Base-by-base conservation (phyloP, 2,113 vertebrate genomes). In the Pituophis catenifer region DNA sequence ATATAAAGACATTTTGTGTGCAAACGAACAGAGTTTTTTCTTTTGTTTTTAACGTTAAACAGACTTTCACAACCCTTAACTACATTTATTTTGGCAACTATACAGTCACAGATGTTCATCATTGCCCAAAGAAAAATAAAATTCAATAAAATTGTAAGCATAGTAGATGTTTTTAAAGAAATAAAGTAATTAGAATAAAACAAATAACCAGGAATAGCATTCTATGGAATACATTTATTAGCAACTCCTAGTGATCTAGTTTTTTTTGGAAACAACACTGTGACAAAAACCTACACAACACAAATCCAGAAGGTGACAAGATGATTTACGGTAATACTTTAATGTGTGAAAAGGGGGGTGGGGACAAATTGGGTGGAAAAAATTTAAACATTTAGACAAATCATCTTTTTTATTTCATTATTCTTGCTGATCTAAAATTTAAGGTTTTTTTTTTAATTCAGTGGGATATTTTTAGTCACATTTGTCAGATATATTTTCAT, bases 41-140 rank as follows among this genome's bases (percentile, higher is more conserved):
- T 75, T 75, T 75, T 75, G 62, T 38, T 19, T 19, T 38, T 8
- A 75, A 75, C 3, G 2, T 96, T 98, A 97, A 91, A 93, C 59
- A 94, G n/a, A 96, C 92, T 55, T 93, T 53, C 94, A 91, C 26
- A 96, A 93, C 95, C 95, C 95, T 96, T 97, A 93, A 91, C 94
- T 94, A 81, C 93, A 94, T 97, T 97, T 97, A 90, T 95, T 97
- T 97, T 98, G 97, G 96, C 97, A 92, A 93, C 89, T 86, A 19
- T 8, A 6, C 59, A 94, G 75, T 95, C 93, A 90, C 97, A 98
- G 96, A 97, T 98, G 96, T 97, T 98, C 94, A 94, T 94, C 94
- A 93, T 97, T 97, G 96, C 75, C 53, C 88, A 95, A 95, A 48
- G 24, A 58, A 90, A 62, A 62, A 50, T n/a, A 15, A 4, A 85